Base-by-base conservation (phyloP, 2,888 invertebrate species). In the Lasioglossum zephyrum region DNA sequence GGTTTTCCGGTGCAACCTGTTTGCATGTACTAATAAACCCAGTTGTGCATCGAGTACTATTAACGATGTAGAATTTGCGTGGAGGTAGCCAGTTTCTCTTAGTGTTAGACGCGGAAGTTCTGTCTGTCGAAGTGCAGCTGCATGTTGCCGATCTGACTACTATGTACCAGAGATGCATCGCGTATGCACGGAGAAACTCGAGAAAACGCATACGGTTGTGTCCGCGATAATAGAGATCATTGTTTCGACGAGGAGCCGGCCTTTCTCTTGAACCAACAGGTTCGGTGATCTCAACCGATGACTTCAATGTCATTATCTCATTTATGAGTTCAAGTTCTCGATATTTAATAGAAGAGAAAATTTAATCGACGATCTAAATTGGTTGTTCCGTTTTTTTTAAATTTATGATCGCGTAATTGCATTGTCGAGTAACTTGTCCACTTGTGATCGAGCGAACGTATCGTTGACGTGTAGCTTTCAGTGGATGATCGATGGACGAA, bases 101-200 rank as follows among this genome's bases (percentile, higher is more conserved):
- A 73, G 69, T 44, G 73, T 69, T 81, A 79, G 82, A 90, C 78
- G 66, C 89, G 89, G 87, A 90, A 90, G 86, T 81, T 31, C 22
- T 2, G n/a, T 41, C n/a, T 57, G 47, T 78, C 57, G 66, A 70
- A 26, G 41, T n/a, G 39, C 36, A 41, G 16, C 66, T 47, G 39
- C 78, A 57, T 79, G 73, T 31, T 60, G n/a, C 44, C 60, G 44
- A 70, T 78, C 82, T 70, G 77, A 78, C 57, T 66, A 26, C 63
- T 66, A 26, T 16, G 84, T 63, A 13, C 60, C 47, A 72, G 60
- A 39, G 83, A 79, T 49, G 83, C 75, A 72, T 76, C 72, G 70
- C n/a, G 76, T 4, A 60, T 53, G 41, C 78, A 16, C 70, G 57
- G 53, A 36, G 83, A 83, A 83, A 83, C 84, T 84, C 47, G 82